These are phyloP conservation scores for Scarus forsteni DNA, from an alignment of 2,797 vertebrate species.

Conservation along the genomic window DNA sequence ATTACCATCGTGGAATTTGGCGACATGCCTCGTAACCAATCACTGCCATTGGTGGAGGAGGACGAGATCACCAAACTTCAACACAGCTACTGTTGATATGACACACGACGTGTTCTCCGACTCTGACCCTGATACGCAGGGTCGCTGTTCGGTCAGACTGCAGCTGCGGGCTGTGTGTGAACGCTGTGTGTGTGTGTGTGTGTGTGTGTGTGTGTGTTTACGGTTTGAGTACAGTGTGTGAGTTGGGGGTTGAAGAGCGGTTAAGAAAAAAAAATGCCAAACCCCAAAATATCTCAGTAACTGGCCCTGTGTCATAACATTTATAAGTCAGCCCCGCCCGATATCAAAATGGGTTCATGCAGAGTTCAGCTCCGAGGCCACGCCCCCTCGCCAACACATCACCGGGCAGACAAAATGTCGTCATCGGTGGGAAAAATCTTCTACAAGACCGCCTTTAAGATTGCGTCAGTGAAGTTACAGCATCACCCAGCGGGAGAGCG, in stretches of 20 bases:
- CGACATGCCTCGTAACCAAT: slow-evolving; percentile 46
- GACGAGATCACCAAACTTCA: slow-evolving; percentile 51
- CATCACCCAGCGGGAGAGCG: slow-evolving; percentile 56
- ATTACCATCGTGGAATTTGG: slow-evolving; percentile 47
- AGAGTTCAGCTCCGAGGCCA: slow-evolving; percentile 69
- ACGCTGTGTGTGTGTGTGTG: slow-evolving; percentile 38
- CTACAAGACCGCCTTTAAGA: neutral
- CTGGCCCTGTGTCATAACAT: slow-evolving; percentile 66
- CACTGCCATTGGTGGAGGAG: slow-evolving; percentile 38
- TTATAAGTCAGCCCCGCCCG: slow-evolving; percentile 40
- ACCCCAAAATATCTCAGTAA: slow-evolving; percentile 71
- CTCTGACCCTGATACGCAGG: slow-evolving; percentile 73
- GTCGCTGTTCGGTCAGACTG: slow-evolving; percentile 80
- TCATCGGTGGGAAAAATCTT: slow-evolving; percentile 27
- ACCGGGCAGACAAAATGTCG: slow-evolving; percentile 38
- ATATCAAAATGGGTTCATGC: slow-evolving; percentile 73
- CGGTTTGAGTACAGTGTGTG: slow-evolving; percentile 18
- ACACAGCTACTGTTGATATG: slow-evolving; percentile 60
- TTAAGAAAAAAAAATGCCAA: slow-evolving; percentile 42
- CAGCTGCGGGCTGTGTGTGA: slow-evolving; percentile 66
- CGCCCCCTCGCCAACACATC: slow-evolving; percentile 62
- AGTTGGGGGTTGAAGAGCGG: neutral
- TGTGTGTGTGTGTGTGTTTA: no score
- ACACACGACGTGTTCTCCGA: slow-evolving; percentile 69
- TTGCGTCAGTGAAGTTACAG: slow-evolving; percentile 39